Base-by-base conservation (phyloP, 2,888 invertebrate genomes). In the Andrena chrysosceles region DNA sequence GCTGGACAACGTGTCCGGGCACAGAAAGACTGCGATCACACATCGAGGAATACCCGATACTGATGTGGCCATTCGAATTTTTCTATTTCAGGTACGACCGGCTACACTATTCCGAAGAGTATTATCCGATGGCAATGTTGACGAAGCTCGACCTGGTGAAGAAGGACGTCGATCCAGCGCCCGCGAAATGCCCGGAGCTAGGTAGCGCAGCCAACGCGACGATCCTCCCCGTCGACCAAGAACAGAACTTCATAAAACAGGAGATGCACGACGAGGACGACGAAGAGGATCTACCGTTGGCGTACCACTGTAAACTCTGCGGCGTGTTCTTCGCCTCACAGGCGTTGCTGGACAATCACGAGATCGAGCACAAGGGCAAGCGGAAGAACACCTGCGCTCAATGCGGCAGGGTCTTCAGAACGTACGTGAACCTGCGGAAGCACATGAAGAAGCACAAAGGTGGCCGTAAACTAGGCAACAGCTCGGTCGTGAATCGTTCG, bases 11-110 rank as follows among this genome's bases (percentile, higher is more conserved):
- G 82, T 82, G 79, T 83, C 74, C 73, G 70, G 77, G 75, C 76
- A 85, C 86, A 73, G 77, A 81, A 85, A 87, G 76, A 79, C 72
- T 59, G 68, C 81, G 66, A 76, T 63, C 16, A 76, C 56, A 13
- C 59, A 74, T 56, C 66, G 35, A 82, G 81, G 82, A 23, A 85
- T 69, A 64, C 67, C 73, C 75, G 83, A 85, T 88, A 92, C 91
- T 91, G 88, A 93, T 91, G 89, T 88, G 89, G 86, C 87, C 88
- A 77, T 89, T 81, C 90, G 87, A 91, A 91, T 91, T 93, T 92
- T 91, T 89, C 88, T 77, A 91, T 93, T 93, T 89, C 93, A 93
- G 93, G 89, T 93, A 89, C 90, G 84, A 85, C 84, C 91, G 89
- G 75, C 87, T 90, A 84, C 83, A 87, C 75, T 91, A 87, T 79